These are phyloP conservation scores for Tursiops truncatus DNA, from an alignment of 2,113 vertebrate genomes.

Conservation along the genomic window DNA sequence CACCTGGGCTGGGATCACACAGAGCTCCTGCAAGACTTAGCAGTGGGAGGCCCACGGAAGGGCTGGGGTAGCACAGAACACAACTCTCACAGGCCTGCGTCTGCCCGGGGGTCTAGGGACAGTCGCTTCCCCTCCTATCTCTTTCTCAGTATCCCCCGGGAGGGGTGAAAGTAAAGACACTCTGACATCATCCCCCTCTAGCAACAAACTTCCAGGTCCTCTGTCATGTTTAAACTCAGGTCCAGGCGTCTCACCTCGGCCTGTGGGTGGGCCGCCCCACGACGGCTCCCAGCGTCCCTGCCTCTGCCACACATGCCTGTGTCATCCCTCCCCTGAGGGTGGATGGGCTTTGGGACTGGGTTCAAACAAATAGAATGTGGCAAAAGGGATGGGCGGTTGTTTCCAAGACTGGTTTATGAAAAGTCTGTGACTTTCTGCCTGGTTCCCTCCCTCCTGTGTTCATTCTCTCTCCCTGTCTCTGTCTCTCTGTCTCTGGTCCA, in stretches of 20 bases:
- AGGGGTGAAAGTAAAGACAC: background rate
- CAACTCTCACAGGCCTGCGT: background rate
- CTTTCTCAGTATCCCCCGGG: too few relatives aligned
- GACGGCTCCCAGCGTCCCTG: too few relatives aligned
- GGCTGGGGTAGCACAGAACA: fast-evolving
- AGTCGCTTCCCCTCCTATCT: background rate
- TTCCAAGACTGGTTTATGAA: background rate
- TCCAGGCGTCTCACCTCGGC: background rate
- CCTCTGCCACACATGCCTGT: background rate
- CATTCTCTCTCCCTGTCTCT: background rate
- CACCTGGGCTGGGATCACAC: background rate
- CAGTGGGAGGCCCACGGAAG: too few relatives aligned
- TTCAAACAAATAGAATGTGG: background rate
- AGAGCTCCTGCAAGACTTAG: too few relatives aligned
- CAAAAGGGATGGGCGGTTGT: background rate
- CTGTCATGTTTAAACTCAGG: too few relatives aligned
- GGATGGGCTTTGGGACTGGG: background rate
- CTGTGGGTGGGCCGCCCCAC: background rate
- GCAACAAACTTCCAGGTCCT: background rate
- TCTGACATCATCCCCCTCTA: too few relatives aligned
- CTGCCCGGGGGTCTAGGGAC: background rate
- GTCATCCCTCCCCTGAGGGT: background rate
- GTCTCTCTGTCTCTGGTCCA: background rate
- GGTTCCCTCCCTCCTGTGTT: background rate
- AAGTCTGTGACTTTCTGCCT: background rate